A percentile compares a stretch with the other conserved stretches of the same genome.
These are phyloP conservation scores for Diaphora mendica DNA, from an alignment of 2,888 invertebrate species.

Conservation along the genomic window DNA sequence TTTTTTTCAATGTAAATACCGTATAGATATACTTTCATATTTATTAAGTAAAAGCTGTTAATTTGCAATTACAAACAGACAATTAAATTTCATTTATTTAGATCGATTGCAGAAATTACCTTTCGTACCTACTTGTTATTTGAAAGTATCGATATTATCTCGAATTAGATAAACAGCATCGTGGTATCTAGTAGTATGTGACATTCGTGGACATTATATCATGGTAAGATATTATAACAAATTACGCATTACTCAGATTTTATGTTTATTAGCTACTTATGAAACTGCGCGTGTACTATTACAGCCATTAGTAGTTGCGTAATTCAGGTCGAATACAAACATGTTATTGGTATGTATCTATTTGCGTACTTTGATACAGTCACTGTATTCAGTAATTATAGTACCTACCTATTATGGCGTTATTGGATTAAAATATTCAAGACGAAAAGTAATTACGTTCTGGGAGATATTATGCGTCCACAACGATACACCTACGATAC, in stretches of 20 bases:
- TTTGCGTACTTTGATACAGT: not conserved
- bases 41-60: too few species aligned
- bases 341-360: slow-evolving; percentile 11
- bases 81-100: too few species aligned
- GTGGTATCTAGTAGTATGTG: not conserved
- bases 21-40: too few species aligned
- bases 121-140: too few species aligned
- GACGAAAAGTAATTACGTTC: not conserved
- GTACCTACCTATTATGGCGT: not conserved
- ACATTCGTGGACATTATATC: not conserved
- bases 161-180: not conserved
- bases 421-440: not conserved
- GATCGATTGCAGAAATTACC: too few species aligned
- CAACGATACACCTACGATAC: too few species aligned
- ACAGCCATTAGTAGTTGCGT: slow-evolving; percentile 13
- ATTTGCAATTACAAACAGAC: too few species aligned
- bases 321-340: slow-evolving; percentile 16
- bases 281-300: slow-evolving; percentile 16
- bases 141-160: not conserved
- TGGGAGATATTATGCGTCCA: too few species aligned
- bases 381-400: not conserved
- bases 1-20: too few species aligned
- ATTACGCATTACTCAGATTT: slow-evolving; percentile 23
- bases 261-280: slow-evolving; percentile 16
- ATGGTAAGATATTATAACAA: slow-evolving; percentile 9